phyloP scores from a whole-genome alignment of 2,888 invertebrate species.

The Idaea dimidiata region DNA sequence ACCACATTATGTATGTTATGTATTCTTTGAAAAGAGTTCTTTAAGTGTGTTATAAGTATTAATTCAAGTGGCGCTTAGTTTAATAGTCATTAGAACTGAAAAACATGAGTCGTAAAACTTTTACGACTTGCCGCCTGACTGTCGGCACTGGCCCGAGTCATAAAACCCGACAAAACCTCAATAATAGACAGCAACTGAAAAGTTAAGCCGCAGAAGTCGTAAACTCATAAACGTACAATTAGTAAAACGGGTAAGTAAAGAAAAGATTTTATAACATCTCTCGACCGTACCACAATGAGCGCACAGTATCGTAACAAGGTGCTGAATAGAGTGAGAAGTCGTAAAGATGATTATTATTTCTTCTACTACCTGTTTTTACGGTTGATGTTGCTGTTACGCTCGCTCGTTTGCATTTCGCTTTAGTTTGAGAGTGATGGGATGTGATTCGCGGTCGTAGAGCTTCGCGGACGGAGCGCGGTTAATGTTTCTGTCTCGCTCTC shows the following conservation, averaged over 20 bases:
- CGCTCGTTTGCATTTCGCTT: slow-evolving; percentile 36
- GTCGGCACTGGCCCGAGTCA: slow-evolving; percentile 21
- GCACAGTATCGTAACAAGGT: slow-evolving; percentile 81
- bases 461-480: slow-evolving; percentile 47
- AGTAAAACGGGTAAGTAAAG: slow-evolving; percentile 79
- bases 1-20: background rate
- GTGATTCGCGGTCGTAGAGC: slow-evolving; percentile 55
- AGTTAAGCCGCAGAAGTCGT: slow-evolving; percentile 76
- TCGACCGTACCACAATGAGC: slow-evolving; percentile 77
- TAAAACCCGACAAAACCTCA: slow-evolving; percentile 62
- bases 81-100: background rate
- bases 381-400: slow-evolving; percentile 62
- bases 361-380: slow-evolving; percentile 82
- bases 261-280: slow-evolving; percentile 81
- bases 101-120: slow-evolving; percentile 24
- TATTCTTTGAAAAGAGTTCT: background rate
- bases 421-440: slow-evolving; percentile 57
- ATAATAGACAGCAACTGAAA: slow-evolving; percentile 69
- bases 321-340: slow-evolving; percentile 82
- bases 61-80: slow-evolving; percentile 9
- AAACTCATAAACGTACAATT: slow-evolving; percentile 81
- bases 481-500: slow-evolving; percentile 59
- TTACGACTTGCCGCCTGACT: slow-evolving; percentile 17
- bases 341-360: slow-evolving; percentile 83
- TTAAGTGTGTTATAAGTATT: slow-evolving; percentile 8